Percentiles rank a stretch among this genome's conserved stretches.
Conservation (phyloP, 2,113 vertebrate genomes). For the Progne subis region DNA sequence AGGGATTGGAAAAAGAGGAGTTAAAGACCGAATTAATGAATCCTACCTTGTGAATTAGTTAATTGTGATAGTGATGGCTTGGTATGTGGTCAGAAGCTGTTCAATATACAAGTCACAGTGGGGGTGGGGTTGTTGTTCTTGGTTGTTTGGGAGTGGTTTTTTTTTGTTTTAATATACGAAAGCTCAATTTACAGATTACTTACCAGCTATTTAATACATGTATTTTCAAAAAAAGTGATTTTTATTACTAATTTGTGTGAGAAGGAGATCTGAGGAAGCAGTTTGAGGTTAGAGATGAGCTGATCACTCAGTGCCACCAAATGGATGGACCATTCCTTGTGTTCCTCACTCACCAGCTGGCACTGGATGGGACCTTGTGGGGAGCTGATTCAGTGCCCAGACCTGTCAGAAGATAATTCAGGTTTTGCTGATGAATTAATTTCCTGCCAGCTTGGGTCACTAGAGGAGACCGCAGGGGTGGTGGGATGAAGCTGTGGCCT, state of each 20-base stretch:
- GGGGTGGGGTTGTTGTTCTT: not conserved
- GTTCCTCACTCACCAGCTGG: not conserved
- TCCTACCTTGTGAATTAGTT: not conserved
- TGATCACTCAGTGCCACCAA: not conserved
- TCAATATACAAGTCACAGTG: accelerated
- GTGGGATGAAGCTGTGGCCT: not conserved
- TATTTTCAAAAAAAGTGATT: not conserved
- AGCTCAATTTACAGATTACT: not conserved
- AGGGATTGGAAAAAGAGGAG: not conserved
- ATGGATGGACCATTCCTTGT: not conserved
- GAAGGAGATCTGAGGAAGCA: not conserved
- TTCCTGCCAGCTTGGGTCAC: not conserved
- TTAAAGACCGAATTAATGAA: not conserved
- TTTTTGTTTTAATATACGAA: not conserved
- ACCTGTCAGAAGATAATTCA: not conserved
- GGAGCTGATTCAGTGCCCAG: not conserved
- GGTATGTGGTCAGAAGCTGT: not conserved
- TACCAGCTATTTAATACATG: not conserved
- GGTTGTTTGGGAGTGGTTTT: not conserved
- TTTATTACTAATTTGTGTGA: not conserved
- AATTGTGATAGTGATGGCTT: accelerated
- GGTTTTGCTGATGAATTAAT: not conserved
- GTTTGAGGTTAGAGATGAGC: not conserved
- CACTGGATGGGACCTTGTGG: not conserved
- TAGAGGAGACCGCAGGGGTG: not conserved